Percentiles rank a stretch among this genome's conserved stretches.
Evolutionary conservation across 2,797 vertebrate species (phyloP).

Genomic region (Anolis apletophallus): DNA sequence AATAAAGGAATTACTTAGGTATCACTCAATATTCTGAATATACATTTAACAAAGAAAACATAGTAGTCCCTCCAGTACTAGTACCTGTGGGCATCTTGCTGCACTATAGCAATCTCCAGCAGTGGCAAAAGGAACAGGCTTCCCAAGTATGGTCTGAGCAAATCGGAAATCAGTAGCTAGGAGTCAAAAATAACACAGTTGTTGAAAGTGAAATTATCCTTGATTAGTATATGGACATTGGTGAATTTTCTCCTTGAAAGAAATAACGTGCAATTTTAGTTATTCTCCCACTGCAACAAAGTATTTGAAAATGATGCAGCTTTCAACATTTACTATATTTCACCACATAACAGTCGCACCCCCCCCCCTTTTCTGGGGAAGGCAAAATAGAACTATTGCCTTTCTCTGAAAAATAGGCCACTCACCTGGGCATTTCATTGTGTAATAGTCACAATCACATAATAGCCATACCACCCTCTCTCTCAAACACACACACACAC

Average conservation of each 20-base stretch:
- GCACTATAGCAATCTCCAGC: conserved; percentile 98
- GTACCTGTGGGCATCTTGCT: conserved; percentile 94
- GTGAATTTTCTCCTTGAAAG: background rate
- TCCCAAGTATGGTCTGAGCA: conserved; percentile 88
- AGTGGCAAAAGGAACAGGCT: conserved; percentile 90
- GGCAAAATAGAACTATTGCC: no score
- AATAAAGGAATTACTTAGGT: background rate
- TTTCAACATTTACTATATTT: no score
- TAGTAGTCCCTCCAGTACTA: background rate
- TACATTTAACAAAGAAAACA: conserved; percentile 25
- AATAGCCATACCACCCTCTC: no score
- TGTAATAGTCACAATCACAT: no score
- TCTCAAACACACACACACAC: no score
- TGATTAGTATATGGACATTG: background rate
- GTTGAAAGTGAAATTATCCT: background rate
- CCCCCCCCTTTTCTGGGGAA: no score
- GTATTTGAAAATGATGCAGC: no score
- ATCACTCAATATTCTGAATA: background rate
- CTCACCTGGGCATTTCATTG: no score
- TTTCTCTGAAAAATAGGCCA: no score
- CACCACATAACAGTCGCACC: no score
- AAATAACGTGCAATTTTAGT: no score
- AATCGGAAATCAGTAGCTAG: conserved; percentile 93
- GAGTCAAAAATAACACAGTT: conserved; percentile 57
- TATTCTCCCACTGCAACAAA: no score